phyloP scores from a whole-genome alignment of 2,113 vertebrate species.

The Hypocryptadius cinnamomeus region DNA sequence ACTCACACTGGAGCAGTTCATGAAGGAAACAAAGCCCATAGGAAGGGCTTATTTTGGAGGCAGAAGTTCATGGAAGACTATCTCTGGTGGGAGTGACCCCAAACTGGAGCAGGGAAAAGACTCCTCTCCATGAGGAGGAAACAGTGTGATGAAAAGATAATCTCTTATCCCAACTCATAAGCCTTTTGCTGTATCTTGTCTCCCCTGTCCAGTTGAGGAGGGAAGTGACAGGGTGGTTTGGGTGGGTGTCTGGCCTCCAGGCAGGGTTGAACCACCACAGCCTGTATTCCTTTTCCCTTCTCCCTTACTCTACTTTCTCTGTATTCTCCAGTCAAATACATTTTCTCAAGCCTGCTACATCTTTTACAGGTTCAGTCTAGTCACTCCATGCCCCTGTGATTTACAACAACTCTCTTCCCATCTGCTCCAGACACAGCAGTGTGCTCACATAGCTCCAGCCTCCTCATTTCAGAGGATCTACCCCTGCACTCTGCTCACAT shows the following conservation, averaged over 20 bases:
- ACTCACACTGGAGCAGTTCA: neutral
- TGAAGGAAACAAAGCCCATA: neutral
- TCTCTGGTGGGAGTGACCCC: neutral
- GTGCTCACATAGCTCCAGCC: neutral
- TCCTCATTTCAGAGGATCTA: neutral
- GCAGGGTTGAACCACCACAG: neutral
- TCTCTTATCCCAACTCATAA: neutral
- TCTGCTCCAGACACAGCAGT: neutral
- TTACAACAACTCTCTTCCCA: neutral
- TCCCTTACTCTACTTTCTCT: neutral
- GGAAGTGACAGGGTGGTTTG: neutral
- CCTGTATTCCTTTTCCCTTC: neutral
- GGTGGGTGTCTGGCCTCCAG: neutral
- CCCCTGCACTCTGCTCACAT: neutral
- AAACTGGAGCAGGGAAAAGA: neutral
- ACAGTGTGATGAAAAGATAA: neutral
- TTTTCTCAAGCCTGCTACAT: neutral
- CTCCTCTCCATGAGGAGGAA: neutral
- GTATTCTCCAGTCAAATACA: neutral
- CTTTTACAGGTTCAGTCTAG: neutral
- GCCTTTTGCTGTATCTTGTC: neutral
- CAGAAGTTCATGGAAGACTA: neutral
- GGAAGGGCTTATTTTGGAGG: neutral
- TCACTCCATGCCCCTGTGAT: rapidly evolving
- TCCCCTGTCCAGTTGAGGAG: neutral